Base-by-base conservation (phyloP, 2,113 vertebrate genomes). In the Aspiorhynchus laticeps region DNA sequence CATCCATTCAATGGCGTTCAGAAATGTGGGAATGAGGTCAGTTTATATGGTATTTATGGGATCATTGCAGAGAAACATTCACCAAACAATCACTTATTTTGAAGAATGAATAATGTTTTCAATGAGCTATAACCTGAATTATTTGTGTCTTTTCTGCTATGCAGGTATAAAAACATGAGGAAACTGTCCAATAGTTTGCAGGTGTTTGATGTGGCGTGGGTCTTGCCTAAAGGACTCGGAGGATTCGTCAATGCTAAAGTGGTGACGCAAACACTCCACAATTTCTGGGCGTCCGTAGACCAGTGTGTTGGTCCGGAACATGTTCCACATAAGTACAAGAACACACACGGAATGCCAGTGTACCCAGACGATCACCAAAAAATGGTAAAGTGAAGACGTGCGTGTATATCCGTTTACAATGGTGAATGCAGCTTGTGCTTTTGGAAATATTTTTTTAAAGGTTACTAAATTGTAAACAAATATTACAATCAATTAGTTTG, bases 1-100 rank as follows among this genome's bases (percentile, higher is more conserved):
- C 0, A 93, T 97, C 90, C 97, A 98, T 78, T 96, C 97, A 0
- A 90, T 99, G 91, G 98, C 98, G 0, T 99, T 86, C 15, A 90
- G 43, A 1, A 93, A 95, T 0, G 0, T 97, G 0, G 98, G 98
- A 69, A 91, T 26, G 80, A 91, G 24, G 98, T 99, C 33, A 88
- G 88, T 78, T 10, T 73, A 19, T 7, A 21, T 28, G 17, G 17
- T 19, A 19, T 53, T 53, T 53, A 6, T 19, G 51, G 6, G 51
- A n/a, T 5, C 8, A 14, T 0, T 14, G 12, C 46, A 48, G 46
- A 48, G 61, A 17, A 80, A 28, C 48, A 56, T 41, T 31, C 3
- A 48, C 3, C 75, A 73, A 5, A 5, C 33, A 24, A 41, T 19
- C 7, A 5, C 4, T 4, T 41, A 7, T 41, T 41, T n/a, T 69